Conservation (phyloP, 2,113 vertebrate genomes). For the Gnathonemus echidnorhynchus region DNA sequence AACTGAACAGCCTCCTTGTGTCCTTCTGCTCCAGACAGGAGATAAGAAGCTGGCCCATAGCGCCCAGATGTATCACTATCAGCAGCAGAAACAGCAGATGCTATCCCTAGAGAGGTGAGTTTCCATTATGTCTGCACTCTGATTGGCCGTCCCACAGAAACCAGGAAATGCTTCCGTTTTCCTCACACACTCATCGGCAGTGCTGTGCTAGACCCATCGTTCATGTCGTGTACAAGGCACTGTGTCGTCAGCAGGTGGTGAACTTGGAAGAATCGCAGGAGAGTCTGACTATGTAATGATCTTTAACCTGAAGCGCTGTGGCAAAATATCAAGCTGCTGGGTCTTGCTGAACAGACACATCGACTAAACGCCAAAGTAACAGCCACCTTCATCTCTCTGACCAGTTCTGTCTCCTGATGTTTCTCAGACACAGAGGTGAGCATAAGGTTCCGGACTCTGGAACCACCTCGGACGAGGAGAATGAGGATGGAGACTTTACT, state of each 20-base stretch:
- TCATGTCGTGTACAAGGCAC: not conserved
- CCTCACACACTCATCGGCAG: not conserved
- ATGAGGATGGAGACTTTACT: conserved; percentile 89
- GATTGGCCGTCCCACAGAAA: not conserved
- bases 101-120: conserved; percentile 82
- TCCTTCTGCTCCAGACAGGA: conserved; percentile 58
- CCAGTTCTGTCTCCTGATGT: not conserved
- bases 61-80: conserved; percentile 93
- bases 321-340: not conserved
- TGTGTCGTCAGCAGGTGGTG: not conserved
- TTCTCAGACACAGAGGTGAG: conserved; percentile 74
- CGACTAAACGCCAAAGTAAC: not conserved
- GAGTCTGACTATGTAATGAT: not conserved
- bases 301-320: not conserved
- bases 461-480: conserved; percentile 82
- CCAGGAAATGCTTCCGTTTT: not conserved
- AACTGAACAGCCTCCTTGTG: not conserved
- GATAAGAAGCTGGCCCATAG: conserved; percentile 84
- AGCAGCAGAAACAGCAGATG: conserved; percentile 95
- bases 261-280: not conserved
- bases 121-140: not conserved
- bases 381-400: not conserved
- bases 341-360: not conserved
- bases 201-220: not conserved
- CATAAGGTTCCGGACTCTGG: conserved; percentile 67